Evolutionary conservation across 2,113 vertebrate genomes (phyloP).

Genomic region (Ardeotis arabs): DNA sequence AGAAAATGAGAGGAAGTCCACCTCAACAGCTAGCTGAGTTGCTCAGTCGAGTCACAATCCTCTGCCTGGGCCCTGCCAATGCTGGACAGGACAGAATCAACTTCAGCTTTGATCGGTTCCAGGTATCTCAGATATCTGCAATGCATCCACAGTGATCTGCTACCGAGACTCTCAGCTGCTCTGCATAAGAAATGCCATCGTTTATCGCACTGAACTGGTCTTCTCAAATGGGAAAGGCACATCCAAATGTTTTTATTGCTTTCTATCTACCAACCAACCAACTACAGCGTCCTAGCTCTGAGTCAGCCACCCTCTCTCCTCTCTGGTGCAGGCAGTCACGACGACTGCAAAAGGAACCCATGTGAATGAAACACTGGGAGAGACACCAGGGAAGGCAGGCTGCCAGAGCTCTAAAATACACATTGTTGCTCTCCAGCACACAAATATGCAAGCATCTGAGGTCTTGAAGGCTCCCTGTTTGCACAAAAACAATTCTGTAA

Average conservation of each 20-base stretch:
- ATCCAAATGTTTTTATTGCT: background rate
- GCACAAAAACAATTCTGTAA: background rate
- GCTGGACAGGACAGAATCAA: background rate
- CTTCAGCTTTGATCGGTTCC: background rate
- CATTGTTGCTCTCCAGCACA: background rate
- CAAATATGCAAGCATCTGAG: background rate
- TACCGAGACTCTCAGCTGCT: rapidly evolving
- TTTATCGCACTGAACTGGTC: background rate
- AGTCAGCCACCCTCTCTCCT: background rate
- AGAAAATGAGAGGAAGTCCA: background rate
- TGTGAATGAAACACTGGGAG: background rate
- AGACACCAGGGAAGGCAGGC: background rate
- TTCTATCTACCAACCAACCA: background rate
- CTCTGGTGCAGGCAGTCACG: background rate
- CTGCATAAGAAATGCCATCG: background rate
- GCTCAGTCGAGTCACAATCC: background rate
- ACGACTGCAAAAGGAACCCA: background rate
- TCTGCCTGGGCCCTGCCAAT: background rate
- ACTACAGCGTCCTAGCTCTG: background rate
- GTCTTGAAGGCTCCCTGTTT: background rate
- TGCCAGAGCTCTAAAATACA: background rate
- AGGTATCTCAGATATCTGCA: background rate
- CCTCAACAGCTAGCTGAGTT: background rate
- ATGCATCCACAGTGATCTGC: background rate
- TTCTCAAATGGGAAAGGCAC: background rate